Evolutionary conservation across 2,888 invertebrate species (phyloP), one percentile per base, ranked within the genome.

Genomic region (Hyposoter didymator): DNA sequence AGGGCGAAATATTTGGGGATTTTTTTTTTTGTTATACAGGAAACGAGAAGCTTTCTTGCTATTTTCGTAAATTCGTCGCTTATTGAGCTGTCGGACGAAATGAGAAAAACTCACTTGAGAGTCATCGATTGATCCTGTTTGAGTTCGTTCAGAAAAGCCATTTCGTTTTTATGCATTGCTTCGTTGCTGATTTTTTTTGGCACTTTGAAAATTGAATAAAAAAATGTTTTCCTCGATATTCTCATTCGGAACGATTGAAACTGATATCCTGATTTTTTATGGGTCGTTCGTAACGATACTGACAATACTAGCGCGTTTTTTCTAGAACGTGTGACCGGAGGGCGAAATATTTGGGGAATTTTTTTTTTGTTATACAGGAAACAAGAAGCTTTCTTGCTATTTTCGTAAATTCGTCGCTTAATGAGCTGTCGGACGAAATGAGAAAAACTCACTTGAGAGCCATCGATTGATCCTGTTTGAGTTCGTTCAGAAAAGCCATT

Each of bases 141-240:
- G 87, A 99, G 94, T 94, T 99, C 99, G 91, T 98, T 97, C 76
- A 99, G 96, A 94, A 99, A 99, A 0, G 97, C 99, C 93, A 99
- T 96, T 95, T 99, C n/a, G n/a, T n/a, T n/a, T n/a, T n/a, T n/a
- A n/a, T n/a, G n/a, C n/a, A n/a, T n/a, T n/a, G n/a, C n/a, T n/a
- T n/a, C n/a, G n/a, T n/a, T n/a, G n/a, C n/a, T n/a, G n/a, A n/a
- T 28, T 28, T 28, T 28, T 28, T 28, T 28, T 28, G 28, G 1
- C 28, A 2, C 2, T 28, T 28, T 28, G 28, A 28, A 28, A 28
- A 28, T 28, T 28, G 28, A 2, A 28, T 28, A 28, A 28, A 28
- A n/a, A 28, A 28, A 1, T 28, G 1, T 1, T 28, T 28, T 28
- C 28, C 28, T 28, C 28, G 28, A 28, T 28, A 28, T 28, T 28